Base-by-base conservation (phyloP, 2,113 vertebrate genomes). In the Pituophis catenifer region DNA sequence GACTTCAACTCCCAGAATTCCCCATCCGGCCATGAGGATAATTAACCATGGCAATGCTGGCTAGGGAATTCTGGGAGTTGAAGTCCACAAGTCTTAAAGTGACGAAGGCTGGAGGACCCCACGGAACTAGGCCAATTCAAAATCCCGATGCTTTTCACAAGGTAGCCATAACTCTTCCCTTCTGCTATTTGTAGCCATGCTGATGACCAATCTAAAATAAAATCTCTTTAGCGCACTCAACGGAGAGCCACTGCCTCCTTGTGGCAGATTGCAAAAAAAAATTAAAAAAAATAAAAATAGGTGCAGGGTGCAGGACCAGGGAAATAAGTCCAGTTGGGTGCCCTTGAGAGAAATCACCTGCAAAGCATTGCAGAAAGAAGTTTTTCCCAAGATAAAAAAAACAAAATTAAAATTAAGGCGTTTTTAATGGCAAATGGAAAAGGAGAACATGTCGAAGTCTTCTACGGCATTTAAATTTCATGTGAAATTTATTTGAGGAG, bases 181-280 rank as follows among this genome's bases (percentile, higher is more conserved):
- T 92, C 90, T 86, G 52, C 29, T 9, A 93, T 93, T 52, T 88
- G 29, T 85, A 33, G 0, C 0, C 75, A 38, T 54, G 52, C 17
- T 93, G 91, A 92, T 88, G 91, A 62, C 59, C 52, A 85, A n/a
- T 38, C 53, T 90, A 10, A 58, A 88, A 1, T 86, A 87, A 93
- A n/a, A 4, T 1, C 55, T 89, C 95, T 96, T 96, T 89, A 21
- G 91, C 44, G 70, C 90, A 96, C 96, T 95, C 91, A 13, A 48
- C 93, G 91, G 89, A 62, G 93, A 50, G 97, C 95, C 96, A 93
- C 97, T 96, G 96, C 96, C 96, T 97, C 96, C 97, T 95, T 96
- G 95, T 97, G 97, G 95, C 95, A 75, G 26, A 89, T 33, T 91
- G 92, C 44, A 52, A 58, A 58, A 58, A 23, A 58, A 58, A 44